phyloP scores from a whole-genome alignment of 2,888 invertebrate species.

The Desoria tigrina region DNA sequence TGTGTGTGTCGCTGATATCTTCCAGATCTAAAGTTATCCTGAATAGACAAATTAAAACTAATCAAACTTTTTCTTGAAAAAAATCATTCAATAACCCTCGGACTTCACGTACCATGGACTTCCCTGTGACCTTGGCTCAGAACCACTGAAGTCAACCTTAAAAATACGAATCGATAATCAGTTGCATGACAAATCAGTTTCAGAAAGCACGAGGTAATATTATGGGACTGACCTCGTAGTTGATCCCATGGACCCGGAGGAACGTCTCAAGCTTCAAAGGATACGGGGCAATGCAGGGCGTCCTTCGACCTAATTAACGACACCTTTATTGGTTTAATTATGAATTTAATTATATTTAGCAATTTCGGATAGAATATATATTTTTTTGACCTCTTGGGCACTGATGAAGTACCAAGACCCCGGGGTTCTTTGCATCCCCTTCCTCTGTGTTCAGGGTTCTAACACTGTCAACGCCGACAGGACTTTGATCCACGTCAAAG shows the following conservation, averaged over 20 bases:
- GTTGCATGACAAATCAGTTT: background rate
- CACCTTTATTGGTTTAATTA: too few relatives aligned
- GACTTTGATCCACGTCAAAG: conserved; percentile 11
- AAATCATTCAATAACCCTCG: too few relatives aligned
- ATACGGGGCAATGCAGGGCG: conserved; percentile 51
- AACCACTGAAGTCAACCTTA: conserved; percentile 39
- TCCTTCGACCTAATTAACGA: too few relatives aligned
- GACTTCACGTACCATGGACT: conserved; percentile 47
- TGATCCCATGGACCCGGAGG: conserved; percentile 41
- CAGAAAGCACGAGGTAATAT: background rate
- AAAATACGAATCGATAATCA: conserved; percentile 9
- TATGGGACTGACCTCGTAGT: conserved; percentile 47
- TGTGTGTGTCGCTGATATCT: conserved; percentile 47
- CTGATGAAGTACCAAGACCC: conserved; percentile 36
- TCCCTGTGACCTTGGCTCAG: conserved; percentile 35
- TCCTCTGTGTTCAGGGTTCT: conserved; percentile 13
- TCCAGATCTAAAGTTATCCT: conserved; percentile 44
- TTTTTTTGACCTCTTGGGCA: conserved; percentile 45
- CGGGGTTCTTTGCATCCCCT: conserved; percentile 18
- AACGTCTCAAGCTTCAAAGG: conserved; percentile 50
- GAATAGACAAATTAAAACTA: too few relatives aligned
- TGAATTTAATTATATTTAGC: background rate
- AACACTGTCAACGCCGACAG: background rate
- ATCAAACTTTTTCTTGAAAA: too few relatives aligned
- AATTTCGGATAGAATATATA: conserved; percentile 1